Base-by-base conservation (phyloP, 2,113 vertebrate genomes). In the Nanger granti region DNA sequence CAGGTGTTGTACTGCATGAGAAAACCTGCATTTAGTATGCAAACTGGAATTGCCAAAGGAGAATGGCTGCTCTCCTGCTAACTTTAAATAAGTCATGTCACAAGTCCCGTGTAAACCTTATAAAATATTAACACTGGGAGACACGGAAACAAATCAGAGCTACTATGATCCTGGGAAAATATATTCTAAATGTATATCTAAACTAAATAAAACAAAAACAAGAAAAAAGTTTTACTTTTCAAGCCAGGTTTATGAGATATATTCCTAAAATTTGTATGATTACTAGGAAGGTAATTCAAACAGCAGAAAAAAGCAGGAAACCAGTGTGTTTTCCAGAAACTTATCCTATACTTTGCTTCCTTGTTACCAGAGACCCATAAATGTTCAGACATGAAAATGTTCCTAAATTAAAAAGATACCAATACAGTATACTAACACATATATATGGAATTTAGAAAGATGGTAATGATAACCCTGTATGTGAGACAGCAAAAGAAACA, bases 71-170 rank as follows among this genome's bases (percentile, higher is more conserved):
- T 95, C 17, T 89, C 83, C 55, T 34, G n/a, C 31, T 31, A 93
- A 97, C 93, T 96, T 97, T 89, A 91, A 94, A 95, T 96, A 96
- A 97, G 79, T 95, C 82, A 84, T 93, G 91, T 96, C 86, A 97
- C n/a, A 94, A 83, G 93, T 69, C 79, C 20, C 52, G 87, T 80
- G n/a, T 60, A 86, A 93, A 34, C 22, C 55, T 94, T 92, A 86
- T 94, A 62, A 96, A 97, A 96, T 95, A 94, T 89, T 97, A 89
- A 97, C 22, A 66, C 49, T 0, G 1, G 62, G 22, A 37, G 66
- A 83, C 82, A 47, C 2, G 89, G 54, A 94, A 97, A 84, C n/a
- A 90, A 66, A 82, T 87, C 41, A 62, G 18, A 28, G 52, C 17
- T 93, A 55, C 64, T 57, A 26, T 69, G 73, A 89, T 87, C 31